Percentiles rank a stretch among this genome's conserved stretches.
These are phyloP conservation scores for Pteromalus puparum DNA, from an alignment of 1,140 invertebrate genomes.

Conservation along the genomic window DNA sequence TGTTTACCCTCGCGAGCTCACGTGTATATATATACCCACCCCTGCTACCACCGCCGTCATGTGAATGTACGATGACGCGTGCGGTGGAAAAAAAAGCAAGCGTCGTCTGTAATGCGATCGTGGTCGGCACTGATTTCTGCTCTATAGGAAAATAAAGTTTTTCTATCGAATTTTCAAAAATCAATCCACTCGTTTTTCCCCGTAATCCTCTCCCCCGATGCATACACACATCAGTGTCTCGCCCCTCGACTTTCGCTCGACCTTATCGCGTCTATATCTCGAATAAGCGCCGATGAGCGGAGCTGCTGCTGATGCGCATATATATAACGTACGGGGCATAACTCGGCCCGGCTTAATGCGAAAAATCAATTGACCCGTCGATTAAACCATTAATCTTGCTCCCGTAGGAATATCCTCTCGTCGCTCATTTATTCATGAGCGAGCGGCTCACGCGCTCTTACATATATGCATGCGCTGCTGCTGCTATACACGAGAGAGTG, in stretches of 20 bases:
- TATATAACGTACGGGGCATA: not conserved
- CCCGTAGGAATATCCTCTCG: constrained; percentile 32
- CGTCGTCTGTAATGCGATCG: not conserved
- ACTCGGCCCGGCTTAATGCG: constrained; percentile 26
- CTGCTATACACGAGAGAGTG: not conserved
- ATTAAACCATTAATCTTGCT: constrained; percentile 49
- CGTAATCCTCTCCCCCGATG: not conserved
- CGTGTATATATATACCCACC: constrained; percentile 20
- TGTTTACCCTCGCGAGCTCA: constrained; percentile 64
- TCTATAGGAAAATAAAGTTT: not conserved
- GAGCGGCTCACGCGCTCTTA: not conserved
- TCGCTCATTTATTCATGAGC: constrained; percentile 38
- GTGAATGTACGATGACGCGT: not conserved
- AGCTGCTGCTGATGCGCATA: not conserved
- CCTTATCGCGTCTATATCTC: not conserved
- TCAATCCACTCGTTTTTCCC: not conserved
- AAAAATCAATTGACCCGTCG: constrained; percentile 49
- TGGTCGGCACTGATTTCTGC: not conserved
- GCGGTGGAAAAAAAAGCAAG: not conserved
- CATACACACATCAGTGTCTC: not conserved
- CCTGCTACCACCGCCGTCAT: constrained; percentile 23
- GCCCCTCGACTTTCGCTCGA: not conserved
- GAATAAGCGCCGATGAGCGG: constrained; percentile 17
- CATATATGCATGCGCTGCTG: constrained; percentile 9
- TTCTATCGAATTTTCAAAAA: not conserved